Evolutionary conservation across 2,888 invertebrate genomes (phyloP), one percentile per base, ranked within the genome.

Genomic region (Caenorhabditis wallacei): DNA sequence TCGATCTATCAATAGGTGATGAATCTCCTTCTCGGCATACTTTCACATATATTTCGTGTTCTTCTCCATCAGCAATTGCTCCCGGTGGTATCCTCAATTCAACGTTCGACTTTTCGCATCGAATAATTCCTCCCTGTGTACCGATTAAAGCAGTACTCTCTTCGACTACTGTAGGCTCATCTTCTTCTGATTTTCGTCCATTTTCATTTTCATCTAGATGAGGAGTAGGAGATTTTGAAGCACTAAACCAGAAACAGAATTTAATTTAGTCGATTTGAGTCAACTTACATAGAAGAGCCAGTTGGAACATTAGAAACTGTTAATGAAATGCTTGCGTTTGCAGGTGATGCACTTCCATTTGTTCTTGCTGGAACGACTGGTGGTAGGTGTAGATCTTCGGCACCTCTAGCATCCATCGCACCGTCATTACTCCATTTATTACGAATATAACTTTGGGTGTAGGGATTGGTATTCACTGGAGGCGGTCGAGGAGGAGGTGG

Each of bases 1-100:
- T 96, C 93, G 96, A 95, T 94, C 95, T 94, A 94, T 96, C 96
- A 93, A 96, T 94, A 83, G 96, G 96, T 87, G 96, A 96, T 83
- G 93, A 93, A 83, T 93, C 92, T 54, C 85, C 84, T 69, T 88
- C 88, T 56, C 85, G 83, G 64, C 88, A 88, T 10, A 88, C 93
- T 91, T 94, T 96, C 94, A 97, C 97, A 94, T 96, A 97, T 92
- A 97, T 95, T 93, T 96, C 96, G 93, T 97, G 96, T 91, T 95
- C 94, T 90, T 95, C 94, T 71, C 96, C 96, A 48, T 95, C 94
- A 64, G 95, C 94, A 87, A 97, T 95, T 59, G 97, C 97, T 86
- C 96, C 96, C 70, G 95, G 95, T 56, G 97, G 97, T 91, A 97
- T 95, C 90, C 95, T 95, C 84, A 97, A 93, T 66, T 95, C 95